A percentile compares a stretch with the other conserved stretches of the same genome.
phyloP scores from a whole-genome alignment of 23 tunicate species.

The Ciona savignyi region DNA sequence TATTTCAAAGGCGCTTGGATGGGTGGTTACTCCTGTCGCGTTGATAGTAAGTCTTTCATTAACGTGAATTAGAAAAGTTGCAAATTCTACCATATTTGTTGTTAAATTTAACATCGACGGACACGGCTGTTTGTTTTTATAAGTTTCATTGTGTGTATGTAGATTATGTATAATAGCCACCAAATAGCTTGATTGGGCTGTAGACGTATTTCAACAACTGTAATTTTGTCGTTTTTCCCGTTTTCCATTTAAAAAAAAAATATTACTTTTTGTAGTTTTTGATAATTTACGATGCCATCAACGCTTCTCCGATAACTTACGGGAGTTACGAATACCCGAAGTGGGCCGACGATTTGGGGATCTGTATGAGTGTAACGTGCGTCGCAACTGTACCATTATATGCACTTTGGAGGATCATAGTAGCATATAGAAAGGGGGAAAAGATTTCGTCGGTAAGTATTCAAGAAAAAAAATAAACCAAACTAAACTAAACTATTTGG shows the following conservation, averaged over 20 bases:
- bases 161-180: too few relatives aligned
- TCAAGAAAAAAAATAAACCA: too few relatives aligned
- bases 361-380: conserved; percentile 68
- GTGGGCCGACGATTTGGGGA: conserved; percentile 79
- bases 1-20: conserved; percentile 79
- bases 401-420: conserved; percentile 34
- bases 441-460: conserved; percentile 24
- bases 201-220: too few relatives aligned
- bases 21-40: conserved; percentile 62
- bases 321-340: conserved; percentile 48
- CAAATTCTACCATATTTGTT: too few relatives aligned
- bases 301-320: conserved; percentile 28
- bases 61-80: too few relatives aligned
- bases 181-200: too few relatives aligned
- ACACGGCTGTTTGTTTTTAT: too few relatives aligned
- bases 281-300: conserved; percentile 39
- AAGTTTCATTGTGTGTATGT: too few relatives aligned
- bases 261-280: conserved; percentile 66
- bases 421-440: conserved; percentile 37
- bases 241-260: too few relatives aligned
- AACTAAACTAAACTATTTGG: too few relatives aligned
- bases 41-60: conserved; percentile 45
- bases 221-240: too few relatives aligned
- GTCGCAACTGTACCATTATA: conserved; percentile 65
- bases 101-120: too few relatives aligned